These are phyloP conservation scores for Cosmia pyralina DNA, from an alignment of 2,888 invertebrate genomes.

Conservation along the genomic window DNA sequence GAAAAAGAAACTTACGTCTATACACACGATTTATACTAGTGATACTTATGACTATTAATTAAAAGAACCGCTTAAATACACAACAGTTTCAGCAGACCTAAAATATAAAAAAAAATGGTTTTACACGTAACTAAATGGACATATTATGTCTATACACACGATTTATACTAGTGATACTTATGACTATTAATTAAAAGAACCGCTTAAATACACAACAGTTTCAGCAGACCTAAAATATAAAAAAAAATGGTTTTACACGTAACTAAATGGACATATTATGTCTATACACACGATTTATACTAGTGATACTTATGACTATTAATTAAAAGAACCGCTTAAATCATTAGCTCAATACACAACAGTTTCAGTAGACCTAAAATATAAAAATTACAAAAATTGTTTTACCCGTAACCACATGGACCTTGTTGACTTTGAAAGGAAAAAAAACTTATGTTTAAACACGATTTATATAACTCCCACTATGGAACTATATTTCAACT, in stretches of 20 bases:
- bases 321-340: constrained; percentile 44
- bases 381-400: constrained; percentile 60
- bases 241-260: constrained; percentile 67
- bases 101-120: too few species aligned
- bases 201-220: constrained; percentile 58
- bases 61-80: constrained; percentile 33
- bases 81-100: too few species aligned
- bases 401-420: constrained; percentile 69
- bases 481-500: constrained; percentile 42
- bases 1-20: too few species aligned
- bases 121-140: too few species aligned
- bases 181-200: too few species aligned
- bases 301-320: constrained; percentile 63
- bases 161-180: too few species aligned
- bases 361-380: constrained; percentile 36
- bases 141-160: too few species aligned
- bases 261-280: constrained; percentile 70
- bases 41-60: too few species aligned
- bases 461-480: constrained; percentile 62
- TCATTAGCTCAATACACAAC: constrained; percentile 47
- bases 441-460: constrained; percentile 56
- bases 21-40: too few species aligned
- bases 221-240: constrained; percentile 26
- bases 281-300: too few species aligned
- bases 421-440: too few species aligned